These are phyloP conservation scores for Poecilia wingei DNA, from an alignment of 2,797 vertebrate genomes.

Conservation along the genomic window DNA sequence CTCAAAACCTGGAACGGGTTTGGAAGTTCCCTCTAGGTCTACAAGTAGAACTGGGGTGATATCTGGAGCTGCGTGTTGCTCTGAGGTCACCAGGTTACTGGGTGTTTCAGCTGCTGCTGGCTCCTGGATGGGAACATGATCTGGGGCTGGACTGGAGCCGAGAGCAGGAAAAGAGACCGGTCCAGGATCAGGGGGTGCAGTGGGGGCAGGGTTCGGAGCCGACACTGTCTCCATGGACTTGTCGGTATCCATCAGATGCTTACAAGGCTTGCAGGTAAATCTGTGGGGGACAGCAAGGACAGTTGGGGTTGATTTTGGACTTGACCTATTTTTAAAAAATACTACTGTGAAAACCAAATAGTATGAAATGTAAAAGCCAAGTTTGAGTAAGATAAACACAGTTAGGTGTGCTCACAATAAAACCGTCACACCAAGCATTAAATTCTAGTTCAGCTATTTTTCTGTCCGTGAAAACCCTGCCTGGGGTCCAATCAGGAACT, in stretches of 20 bases:
- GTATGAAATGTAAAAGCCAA: background rate
- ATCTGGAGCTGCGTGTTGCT: constrained; percentile 22
- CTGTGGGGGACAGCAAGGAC: constrained; percentile 30
- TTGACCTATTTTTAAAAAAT: background rate
- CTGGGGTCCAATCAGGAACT: no score
- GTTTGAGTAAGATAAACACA: background rate
- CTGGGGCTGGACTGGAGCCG: constrained; percentile 15
- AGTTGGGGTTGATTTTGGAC: constrained; percentile 4
- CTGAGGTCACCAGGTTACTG: constrained; percentile 17
- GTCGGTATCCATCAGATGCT: constrained; percentile 66
- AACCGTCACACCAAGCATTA: background rate
- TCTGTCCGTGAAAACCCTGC: no score
- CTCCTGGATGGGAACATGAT: constrained; percentile 40
- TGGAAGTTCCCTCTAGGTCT: constrained; percentile 10
- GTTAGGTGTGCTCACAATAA: background rate
- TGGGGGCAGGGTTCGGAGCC: constrained; percentile 39
- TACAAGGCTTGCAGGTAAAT: constrained; percentile 64
- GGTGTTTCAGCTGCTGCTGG: constrained; percentile 38
- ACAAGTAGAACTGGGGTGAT: constrained; percentile 13
- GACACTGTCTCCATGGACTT: constrained; percentile 51
- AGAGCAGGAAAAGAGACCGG: constrained; percentile 33
- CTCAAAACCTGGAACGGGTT: constrained; percentile 31
- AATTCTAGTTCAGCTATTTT: background rate
- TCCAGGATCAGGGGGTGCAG: constrained; percentile 13
- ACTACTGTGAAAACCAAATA: background rate